Evolutionary conservation across 2,888 invertebrate genomes (phyloP).

Genomic region (Achlya flavicornis): DNA sequence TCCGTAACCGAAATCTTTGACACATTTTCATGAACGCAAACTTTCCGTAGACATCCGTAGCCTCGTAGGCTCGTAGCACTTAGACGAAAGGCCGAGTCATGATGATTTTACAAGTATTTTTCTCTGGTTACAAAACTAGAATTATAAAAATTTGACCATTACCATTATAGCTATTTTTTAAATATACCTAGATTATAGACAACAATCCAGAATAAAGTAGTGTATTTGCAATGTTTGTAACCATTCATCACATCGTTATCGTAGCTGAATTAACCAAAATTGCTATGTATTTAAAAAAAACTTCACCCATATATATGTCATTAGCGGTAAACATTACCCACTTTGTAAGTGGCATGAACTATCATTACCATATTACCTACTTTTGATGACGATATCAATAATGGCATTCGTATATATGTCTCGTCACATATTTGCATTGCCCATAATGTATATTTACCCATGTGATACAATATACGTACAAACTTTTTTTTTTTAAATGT

Average conservation of each 20-base stretch:
- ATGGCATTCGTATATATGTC: background rate
- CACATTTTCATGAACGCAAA: background rate
- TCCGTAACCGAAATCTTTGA: background rate
- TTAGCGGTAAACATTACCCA: background rate
- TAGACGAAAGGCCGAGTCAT: background rate
- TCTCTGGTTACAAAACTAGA: too few species aligned
- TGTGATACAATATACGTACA: too few species aligned
- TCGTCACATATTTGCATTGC: background rate
- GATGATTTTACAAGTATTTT: background rate
- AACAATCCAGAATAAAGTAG: background rate
- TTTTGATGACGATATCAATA: background rate
- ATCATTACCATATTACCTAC: background rate
- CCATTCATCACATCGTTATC: background rate
- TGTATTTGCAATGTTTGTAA: background rate
- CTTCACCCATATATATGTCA: too few species aligned
- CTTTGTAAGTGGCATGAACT: background rate
- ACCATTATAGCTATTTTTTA: too few species aligned
- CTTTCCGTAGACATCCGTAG: conserved; percentile 1
- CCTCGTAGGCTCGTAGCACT: conserved; percentile 2
- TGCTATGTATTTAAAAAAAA: too few species aligned
- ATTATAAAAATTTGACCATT: background rate
- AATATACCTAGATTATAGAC: too few species aligned
- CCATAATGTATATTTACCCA: too few species aligned
- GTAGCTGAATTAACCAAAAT: background rate
- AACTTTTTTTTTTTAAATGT: too few species aligned